These are phyloP conservation scores for Cydia fagiglandana DNA, from an alignment of 1,140 invertebrate genomes.

Conservation along the genomic window DNA sequence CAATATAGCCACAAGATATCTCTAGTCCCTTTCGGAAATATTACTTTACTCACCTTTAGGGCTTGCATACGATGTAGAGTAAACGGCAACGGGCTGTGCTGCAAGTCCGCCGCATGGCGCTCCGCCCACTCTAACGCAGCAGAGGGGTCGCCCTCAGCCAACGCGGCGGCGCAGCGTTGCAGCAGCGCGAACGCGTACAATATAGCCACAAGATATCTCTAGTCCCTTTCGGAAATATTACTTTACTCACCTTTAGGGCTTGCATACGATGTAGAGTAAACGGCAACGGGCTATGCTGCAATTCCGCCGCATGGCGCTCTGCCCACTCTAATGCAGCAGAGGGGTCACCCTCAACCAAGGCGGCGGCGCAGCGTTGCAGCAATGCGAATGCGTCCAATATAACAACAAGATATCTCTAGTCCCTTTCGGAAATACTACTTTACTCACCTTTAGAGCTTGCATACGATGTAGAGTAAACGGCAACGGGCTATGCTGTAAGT, in stretches of 20 bases:
- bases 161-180: constrained; percentile 67
- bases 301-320: constrained; percentile 81
- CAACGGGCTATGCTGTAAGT: constrained; percentile 75
- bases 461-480: constrained; percentile 79
- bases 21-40: no score
- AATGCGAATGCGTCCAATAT: no score
- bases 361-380: constrained; percentile 68
- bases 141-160: constrained; percentile 81
- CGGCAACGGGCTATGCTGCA: constrained; percentile 74
- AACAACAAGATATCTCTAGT: no score
- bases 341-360: constrained; percentile 80
- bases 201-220: no score
- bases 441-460: constrained; percentile 62
- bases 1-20: no score
- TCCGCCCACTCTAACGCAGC: constrained; percentile 91
- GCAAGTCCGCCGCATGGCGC: constrained; percentile 82
- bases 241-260: constrained; percentile 55
- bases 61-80: constrained; percentile 79
- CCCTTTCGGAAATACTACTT: no score
- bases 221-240: no score
- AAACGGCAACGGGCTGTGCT: constrained; percentile 71
- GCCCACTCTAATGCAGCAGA: constrained; percentile 91
- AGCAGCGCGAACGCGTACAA: constrained; percentile 72
- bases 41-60: constrained; percentile 54
- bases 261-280: constrained; percentile 80